These are phyloP conservation scores for Gavia stellata DNA, from an alignment of 2,113 vertebrate species.

Conservation along the genomic window DNA sequence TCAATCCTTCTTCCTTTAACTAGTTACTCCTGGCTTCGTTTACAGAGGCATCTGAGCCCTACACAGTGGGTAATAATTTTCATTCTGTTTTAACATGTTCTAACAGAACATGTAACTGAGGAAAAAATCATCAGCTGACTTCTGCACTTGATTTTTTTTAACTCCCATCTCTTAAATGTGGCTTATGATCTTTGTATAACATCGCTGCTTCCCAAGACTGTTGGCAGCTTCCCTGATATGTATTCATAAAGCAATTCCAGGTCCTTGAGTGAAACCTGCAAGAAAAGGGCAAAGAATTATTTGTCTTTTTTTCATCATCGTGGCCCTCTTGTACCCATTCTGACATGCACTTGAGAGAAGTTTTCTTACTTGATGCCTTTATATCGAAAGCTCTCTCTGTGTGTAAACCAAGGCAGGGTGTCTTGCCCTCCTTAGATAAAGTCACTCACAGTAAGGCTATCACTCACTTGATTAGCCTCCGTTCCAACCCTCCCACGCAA, in stretches of 20 bases:
- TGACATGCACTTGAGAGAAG: background rate
- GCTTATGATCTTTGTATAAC: background rate
- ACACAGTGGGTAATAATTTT: background rate
- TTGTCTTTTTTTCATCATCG: constrained; percentile 12
- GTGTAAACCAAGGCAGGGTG: background rate
- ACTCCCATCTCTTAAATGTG: background rate
- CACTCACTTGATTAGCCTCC: background rate
- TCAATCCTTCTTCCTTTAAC: constrained; percentile 9
- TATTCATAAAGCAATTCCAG: background rate
- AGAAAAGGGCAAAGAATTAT: constrained; percentile 42
- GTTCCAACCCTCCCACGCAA: background rate
- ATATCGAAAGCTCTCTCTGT: background rate
- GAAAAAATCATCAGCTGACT: background rate
- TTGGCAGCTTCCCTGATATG: background rate
- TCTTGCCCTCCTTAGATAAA: background rate
- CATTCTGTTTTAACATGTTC: background rate
- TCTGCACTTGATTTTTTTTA: background rate
- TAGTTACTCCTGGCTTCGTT: constrained; percentile 3
- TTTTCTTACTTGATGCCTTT: constrained; percentile 25
- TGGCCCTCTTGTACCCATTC: background rate
- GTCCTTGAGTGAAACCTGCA: constrained; percentile 1
- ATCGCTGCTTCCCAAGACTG: background rate
- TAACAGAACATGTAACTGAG: background rate
- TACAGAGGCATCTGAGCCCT: background rate
- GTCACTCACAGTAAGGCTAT: background rate